These are phyloP conservation scores for Eilema depressum DNA, from an alignment of 2,888 invertebrate species.

Conservation along the genomic window DNA sequence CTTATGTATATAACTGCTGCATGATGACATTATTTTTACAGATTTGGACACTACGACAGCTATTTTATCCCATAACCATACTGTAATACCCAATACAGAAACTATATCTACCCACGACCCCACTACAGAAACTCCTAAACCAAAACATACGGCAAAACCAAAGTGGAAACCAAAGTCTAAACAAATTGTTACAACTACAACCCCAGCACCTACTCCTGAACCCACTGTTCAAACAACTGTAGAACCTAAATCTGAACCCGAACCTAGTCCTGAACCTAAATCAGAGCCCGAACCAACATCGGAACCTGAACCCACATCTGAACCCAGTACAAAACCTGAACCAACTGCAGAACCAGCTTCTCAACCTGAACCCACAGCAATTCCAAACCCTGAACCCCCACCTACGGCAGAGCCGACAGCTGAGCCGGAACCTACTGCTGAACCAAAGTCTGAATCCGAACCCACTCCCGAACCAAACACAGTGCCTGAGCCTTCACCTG, in stretches of 20 bases:
- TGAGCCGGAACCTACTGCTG: conserved; percentile 46
- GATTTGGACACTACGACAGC: conserved; percentile 81
- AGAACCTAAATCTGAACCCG: conserved; percentile 44
- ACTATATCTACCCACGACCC: conserved; percentile 40
- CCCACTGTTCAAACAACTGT: conserved; percentile 66
- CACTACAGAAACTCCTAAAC: conserved; percentile 24
- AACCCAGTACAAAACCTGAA: conserved; percentile 50
- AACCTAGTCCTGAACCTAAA: conserved; percentile 59
- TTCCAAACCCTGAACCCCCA: conserved; percentile 56
- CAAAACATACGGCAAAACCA: conserved; percentile 57
- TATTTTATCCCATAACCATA: conserved; percentile 49
- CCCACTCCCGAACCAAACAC: conserved; percentile 42
- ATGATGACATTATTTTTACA: conserved; percentile 82
- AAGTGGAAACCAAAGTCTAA: conserved; percentile 69
- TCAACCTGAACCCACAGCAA: conserved; percentile 44
- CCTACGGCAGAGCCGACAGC: conserved; percentile 63
- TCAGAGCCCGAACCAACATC: conserved; percentile 56
- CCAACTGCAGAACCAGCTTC: conserved; percentile 57
- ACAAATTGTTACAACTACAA: conserved; percentile 64
- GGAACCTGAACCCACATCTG: conserved; percentile 40
- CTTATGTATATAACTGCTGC: conserved; percentile 73
- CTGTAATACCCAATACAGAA: conserved; percentile 57
- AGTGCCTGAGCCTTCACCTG: conserved; percentile 73
- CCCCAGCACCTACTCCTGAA: conserved; percentile 65
- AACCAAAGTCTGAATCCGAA: conserved; percentile 44